These are phyloP conservation scores for Clistopyga incitator DNA, from an alignment of 2,888 invertebrate genomes.

Conservation along the genomic window DNA sequence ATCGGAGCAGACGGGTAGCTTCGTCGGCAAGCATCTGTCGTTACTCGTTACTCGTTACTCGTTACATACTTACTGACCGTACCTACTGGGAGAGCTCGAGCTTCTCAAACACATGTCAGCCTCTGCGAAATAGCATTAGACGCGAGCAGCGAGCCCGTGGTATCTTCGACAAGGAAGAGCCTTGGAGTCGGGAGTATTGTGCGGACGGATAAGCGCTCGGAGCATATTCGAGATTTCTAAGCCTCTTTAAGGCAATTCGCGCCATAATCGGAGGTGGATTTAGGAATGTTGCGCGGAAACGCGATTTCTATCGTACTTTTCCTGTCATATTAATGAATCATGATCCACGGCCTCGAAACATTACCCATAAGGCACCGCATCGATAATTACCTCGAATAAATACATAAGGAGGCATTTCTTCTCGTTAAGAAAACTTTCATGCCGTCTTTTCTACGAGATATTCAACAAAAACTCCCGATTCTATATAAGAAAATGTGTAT, in stretches of 20 bases:
- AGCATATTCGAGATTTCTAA: conserved; percentile 35
- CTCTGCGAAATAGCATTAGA: conserved; percentile 51
- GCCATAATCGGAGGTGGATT: conserved; percentile 37
- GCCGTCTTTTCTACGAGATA: not conserved
- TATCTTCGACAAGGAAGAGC: conserved; percentile 37
- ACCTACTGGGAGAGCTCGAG: conserved; percentile 70
- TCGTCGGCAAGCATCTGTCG: conserved; percentile 79
- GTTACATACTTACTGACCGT: conserved; percentile 67
- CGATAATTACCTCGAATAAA: conserved; percentile 39
- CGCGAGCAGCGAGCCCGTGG: conserved; percentile 41
- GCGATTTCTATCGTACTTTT: conserved; percentile 31
- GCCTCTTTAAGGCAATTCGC: conserved; percentile 20
- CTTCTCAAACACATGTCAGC: conserved; percentile 78
- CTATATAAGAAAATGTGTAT: not conserved
- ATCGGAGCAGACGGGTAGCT: conserved; percentile 66
- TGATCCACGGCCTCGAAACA: conserved; percentile 42
- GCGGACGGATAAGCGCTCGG: not conserved
- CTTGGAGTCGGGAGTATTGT: not conserved
- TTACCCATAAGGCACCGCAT: conserved; percentile 20
- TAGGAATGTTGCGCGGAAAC: conserved; percentile 38
- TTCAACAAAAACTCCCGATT: not conserved
- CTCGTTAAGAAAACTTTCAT: conserved; percentile 2
- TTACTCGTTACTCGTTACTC: conserved; percentile 77
- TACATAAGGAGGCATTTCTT: not conserved
- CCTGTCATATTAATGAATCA: conserved; percentile 53